These are phyloP conservation scores for Eilema caniola DNA, from an alignment of 2,888 invertebrate genomes.

Conservation along the genomic window DNA sequence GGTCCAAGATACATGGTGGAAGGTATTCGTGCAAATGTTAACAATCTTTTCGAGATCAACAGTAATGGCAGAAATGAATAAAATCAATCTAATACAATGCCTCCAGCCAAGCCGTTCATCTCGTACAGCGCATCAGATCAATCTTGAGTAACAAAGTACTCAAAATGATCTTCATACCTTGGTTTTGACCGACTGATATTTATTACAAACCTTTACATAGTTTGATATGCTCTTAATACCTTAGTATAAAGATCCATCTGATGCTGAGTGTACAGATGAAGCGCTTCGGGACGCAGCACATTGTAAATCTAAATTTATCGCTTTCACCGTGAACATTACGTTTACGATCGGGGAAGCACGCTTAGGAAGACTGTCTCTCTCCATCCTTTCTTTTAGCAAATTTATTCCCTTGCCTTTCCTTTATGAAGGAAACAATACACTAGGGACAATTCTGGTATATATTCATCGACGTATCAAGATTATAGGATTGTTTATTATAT, in stretches of 20 bases:
- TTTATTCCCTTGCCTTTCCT: neutral
- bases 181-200: too few species aligned
- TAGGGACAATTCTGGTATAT: neutral
- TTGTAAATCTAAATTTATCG: neutral
- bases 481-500: neutral
- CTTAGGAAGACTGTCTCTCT: neutral
- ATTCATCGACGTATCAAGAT: too few species aligned
- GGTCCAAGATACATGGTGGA: too few species aligned
- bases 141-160: too few species aligned
- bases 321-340: neutral
- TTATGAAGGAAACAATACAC: neutral
- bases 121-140: too few species aligned
- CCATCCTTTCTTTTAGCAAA: too few species aligned
- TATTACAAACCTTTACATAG: too few species aligned
- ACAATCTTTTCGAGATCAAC: slow-evolving; percentile 3
- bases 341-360: neutral
- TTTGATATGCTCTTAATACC: too few species aligned
- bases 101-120: neutral
- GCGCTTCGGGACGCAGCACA: neutral
- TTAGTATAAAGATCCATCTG: too few species aligned
- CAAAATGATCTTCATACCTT: too few species aligned
- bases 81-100: neutral
- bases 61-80: neutral
- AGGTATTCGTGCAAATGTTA: neutral
- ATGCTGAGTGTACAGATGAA: neutral